Base-by-base conservation (phyloP, 2,113 vertebrate species). In the Tringa solitaria region DNA sequence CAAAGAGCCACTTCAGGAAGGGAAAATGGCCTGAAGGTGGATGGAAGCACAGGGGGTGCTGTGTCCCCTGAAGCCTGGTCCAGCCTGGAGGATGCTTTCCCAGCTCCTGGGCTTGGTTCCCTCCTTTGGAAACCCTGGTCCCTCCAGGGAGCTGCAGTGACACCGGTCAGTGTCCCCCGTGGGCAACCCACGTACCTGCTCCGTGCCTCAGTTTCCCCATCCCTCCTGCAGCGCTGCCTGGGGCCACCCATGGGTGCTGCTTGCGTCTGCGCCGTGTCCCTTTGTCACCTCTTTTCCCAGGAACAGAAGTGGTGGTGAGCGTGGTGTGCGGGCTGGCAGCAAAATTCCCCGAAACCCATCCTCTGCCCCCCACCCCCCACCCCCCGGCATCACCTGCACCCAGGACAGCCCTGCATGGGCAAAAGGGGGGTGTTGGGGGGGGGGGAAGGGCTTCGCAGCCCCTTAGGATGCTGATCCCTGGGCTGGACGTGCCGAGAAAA, bases 1-100 rank as follows among this genome's bases (percentile, higher is more conserved):
- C 78, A 74, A 96, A 96, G 95, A 96, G 81, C 81, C 69, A 64
- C 96, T 94, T 87, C 86, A 93, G 90, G 72, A 81, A 91, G 81
- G 83, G 77, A 90, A 93, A 97, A 91, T n/a, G 73, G 92, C 82
- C 90, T 67, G 65, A 27, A 93, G 95, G 94, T 84, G 92, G 89
- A 53, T 76, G 88, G 92, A 56, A 69, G 43, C 2, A 2, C 14
- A 0, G 18, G 46, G 9, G 24, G 61, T 50, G 35, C 64, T 81
- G 73, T 12, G 8, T 59, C 39, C 57, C 50, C 57, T 2, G 2
- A 15, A 86, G 74, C 14, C 81, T 6, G 8, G 13, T 35, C 54
- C 65, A 75, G 46, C 13, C 78, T 3, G 6, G 53, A 76, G 45
- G 72, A 84, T 53, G 77, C 28, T 54, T 61, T 70, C 39, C 75